phyloP scores from a whole-genome alignment of 1,140 invertebrate species.

The Tachypleus tridentatus region DNA sequence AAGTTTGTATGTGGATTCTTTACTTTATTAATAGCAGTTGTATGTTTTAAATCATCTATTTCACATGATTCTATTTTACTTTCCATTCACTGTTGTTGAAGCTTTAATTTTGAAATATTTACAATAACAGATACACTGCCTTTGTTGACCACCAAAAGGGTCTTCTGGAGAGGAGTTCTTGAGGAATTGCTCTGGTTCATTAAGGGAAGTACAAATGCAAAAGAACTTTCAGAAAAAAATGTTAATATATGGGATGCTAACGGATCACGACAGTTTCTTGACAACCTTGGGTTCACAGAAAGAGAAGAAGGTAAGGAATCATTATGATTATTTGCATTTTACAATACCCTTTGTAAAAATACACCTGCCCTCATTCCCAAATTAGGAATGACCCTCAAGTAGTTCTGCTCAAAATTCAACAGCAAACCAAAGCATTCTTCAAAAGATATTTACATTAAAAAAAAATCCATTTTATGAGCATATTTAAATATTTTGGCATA shows the following conservation, averaged over 20 bases:
- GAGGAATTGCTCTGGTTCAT: conserved; percentile 88
- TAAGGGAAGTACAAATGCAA: conserved; percentile 81
- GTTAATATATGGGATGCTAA: conserved; percentile 99
- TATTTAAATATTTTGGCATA: too few species aligned
- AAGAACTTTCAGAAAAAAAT: conserved; percentile 65
- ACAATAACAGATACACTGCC: conserved; percentile 54
- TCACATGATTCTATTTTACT: conserved; percentile 13
- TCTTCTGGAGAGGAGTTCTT: conserved; percentile 84
- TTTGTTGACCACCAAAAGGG: conserved; percentile 88
- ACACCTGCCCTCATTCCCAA: too few species aligned
- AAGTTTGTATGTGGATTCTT: too few species aligned
- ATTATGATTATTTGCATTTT: conserved; percentile 1
- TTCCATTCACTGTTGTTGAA: conserved; percentile 7
- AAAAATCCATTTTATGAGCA: too few species aligned
- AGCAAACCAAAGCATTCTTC: too few species aligned
- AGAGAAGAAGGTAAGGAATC: conserved; percentile 59
- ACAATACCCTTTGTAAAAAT: background rate
- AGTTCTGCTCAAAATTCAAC: too few species aligned
- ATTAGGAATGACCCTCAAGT: too few species aligned
- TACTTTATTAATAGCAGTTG: too few species aligned
- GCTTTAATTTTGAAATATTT: background rate
- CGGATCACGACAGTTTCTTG: conserved; percentile 78
- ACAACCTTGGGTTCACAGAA: conserved; percentile 71
- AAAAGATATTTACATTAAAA: too few species aligned
- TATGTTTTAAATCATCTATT: background rate